Percentiles rank a stretch among this genome's conserved stretches.
Evolutionary conservation across 2,113 vertebrate species (phyloP).

Genomic region (Blennius ocellaris): DNA sequence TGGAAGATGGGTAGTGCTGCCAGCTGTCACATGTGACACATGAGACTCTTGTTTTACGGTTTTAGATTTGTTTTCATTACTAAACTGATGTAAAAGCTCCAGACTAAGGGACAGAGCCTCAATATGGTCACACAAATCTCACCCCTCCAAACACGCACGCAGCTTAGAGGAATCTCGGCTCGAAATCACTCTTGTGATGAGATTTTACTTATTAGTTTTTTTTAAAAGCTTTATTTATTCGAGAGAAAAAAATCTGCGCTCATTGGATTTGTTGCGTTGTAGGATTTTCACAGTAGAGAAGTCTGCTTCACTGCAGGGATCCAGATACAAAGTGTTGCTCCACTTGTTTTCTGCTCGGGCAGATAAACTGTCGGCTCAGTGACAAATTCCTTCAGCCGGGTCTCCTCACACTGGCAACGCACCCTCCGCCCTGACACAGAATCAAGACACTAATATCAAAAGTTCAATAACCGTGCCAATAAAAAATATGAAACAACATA

Average conservation of each 20-base stretch:
- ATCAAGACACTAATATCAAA: background rate
- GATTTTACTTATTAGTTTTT: too few relatives aligned
- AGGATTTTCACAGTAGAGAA: background rate
- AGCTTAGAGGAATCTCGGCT: background rate
- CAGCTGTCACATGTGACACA: too few relatives aligned
- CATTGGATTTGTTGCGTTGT: too few relatives aligned
- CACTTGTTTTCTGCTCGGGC: slow-evolving; percentile 41
- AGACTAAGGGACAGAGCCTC: background rate
- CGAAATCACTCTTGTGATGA: background rate
- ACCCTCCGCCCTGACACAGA: slow-evolving; percentile 13
- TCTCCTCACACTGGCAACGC: slow-evolving; percentile 25
- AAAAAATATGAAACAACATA: slow-evolving; percentile 1
- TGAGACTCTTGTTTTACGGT: too few relatives aligned
- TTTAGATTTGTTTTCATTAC: too few relatives aligned
- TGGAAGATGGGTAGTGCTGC: too few relatives aligned
- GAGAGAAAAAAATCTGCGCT: too few relatives aligned
- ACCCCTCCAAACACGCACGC: background rate
- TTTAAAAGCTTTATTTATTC: too few relatives aligned
- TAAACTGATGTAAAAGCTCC: too few relatives aligned
- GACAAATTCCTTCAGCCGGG: slow-evolving; percentile 67
- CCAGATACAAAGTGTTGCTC: slow-evolving; percentile 1
- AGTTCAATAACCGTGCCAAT: slow-evolving; percentile 2
- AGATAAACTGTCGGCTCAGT: slow-evolving; percentile 58
- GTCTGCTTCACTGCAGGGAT: slow-evolving; percentile 8
- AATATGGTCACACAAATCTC: background rate